Evolutionary conservation across 2,113 vertebrate species (phyloP), one percentile per base, ranked within the genome.

Genomic region (Psilopogon haemacephalus): DNA sequence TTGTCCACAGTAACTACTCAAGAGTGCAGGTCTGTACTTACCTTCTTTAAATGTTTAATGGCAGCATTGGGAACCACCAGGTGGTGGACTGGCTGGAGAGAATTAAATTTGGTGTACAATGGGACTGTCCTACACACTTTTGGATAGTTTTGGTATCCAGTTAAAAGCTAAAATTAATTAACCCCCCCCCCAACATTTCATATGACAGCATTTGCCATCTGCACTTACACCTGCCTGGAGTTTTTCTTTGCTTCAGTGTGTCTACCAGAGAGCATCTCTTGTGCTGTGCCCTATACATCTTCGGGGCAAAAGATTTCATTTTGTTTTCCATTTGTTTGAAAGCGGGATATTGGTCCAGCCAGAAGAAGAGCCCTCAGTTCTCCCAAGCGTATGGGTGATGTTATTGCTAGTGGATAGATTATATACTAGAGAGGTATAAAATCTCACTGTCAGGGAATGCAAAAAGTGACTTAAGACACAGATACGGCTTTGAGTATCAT

Each of bases 1-100:
- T 63, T 33, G 44, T 59, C 46, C 0, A 1, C 8, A 52, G 78
- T 4, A 38, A 17, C n/a, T 27, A 1, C 0, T 0, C 23, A 11
- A 21, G 19, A 42, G 44, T 5, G 2, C n/a, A 68, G 12, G 17
- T 76, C 52, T 50, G 10, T 60, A 11, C 30, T 75, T 23, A 32
- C 0, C 35, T 75, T 40, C 50, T 75, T 83, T 20, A 63, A n/a
- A 17, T 44, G 56, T n/a, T 79, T 18, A 18, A 62, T 35, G 67
- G 20, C 62, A 85, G 55, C 37, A 33, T 9, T 52, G 40, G 48
- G 46, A 94, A 5, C 15, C 24, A 13, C 0, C 2, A 7, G 8
- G 21, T 35, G 11, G 5, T 46, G 55, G 48, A 35, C 28, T 52
- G 81, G 8, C 23, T 52, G 55, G 11, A 89, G 9, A 84, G 5